Conservation (phyloP, 2,888 invertebrate genomes). For the Trichopoda pennipes region DNA sequence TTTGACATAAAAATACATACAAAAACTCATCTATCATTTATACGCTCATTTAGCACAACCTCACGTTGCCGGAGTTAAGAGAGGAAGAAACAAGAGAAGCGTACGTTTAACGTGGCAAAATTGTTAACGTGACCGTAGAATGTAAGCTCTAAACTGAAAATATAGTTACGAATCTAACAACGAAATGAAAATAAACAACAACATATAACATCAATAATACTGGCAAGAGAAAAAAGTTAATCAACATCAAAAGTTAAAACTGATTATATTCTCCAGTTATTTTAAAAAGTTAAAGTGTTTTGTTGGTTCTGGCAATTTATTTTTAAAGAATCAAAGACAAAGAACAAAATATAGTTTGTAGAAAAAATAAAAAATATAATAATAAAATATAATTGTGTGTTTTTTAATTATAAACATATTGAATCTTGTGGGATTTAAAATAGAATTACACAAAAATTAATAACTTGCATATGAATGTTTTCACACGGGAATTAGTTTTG, state of each 20-base stretch:
- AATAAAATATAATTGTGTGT: too few species aligned
- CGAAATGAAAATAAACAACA: too few species aligned
- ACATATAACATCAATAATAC: constrained; percentile 37
- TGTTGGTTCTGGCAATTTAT: not conserved
- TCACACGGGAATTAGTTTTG: too few species aligned
- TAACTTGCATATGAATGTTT: too few species aligned
- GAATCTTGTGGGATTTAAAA: too few species aligned
- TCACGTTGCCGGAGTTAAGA: constrained; percentile 30
- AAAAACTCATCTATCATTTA: constrained; percentile 70
- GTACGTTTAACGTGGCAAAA: constrained; percentile 54
- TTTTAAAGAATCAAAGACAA: too few species aligned
- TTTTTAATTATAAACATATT: too few species aligned
- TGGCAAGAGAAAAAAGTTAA: constrained; percentile 40
- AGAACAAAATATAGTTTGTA: too few species aligned
- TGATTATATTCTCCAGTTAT: constrained; percentile 3
- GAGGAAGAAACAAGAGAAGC: constrained; percentile 27
- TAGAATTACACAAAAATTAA: too few species aligned
- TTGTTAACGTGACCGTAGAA: constrained; percentile 47
- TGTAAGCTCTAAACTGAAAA: constrained; percentile 64
- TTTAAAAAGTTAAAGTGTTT: constrained; percentile 39
- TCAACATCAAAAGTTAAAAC: constrained; percentile 53
- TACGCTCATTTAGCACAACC: constrained; percentile 64
- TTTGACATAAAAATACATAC: too few species aligned
- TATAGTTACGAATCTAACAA: not conserved
- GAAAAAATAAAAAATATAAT: too few species aligned